Evolutionary conservation across 2,797 vertebrate species (phyloP), one percentile per base, ranked within the genome.

Genomic region (Pseudopleuronectes americanus): DNA sequence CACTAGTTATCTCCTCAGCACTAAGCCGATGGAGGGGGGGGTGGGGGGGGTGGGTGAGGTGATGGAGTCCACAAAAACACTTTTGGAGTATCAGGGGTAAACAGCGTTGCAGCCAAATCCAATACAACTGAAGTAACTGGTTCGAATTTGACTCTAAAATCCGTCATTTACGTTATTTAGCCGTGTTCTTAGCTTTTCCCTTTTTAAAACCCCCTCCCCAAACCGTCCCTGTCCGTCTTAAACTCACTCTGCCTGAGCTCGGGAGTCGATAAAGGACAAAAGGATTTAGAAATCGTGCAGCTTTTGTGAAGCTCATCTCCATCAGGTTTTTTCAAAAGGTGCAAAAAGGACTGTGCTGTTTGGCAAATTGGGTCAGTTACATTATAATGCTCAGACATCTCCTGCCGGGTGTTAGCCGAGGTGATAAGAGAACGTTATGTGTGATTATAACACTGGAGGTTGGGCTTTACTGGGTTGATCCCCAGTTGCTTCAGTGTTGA

Each of bases 181-280:
- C 28, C 31, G 9, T 33, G 31, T 33, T 33, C 2, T 33, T 1
- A 33, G 31, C 31, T 9, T 2, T 2, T 38, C 36, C 36, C 36
- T 38, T 38, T 38, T 38, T 13, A 38, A 38, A 13, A 12, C 36
- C 36, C 10, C 10, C 36, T 13, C 36, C 3, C 36, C 36, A 38
- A 38, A 38, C 36, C 2, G 36, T 13, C 36, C 36, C 13, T 38
- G 36, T 38, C 36, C 36, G 36, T 38, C 36, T 38, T 71, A 68
- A 84, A 80, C 85, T 69, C 83, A 62, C 21, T 21, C 21, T 4
- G 80, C 77, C 14, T 28, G 76, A 23, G 54, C 65, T 59, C 33
- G 10, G 13, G 65, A 79, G 76, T 83, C 83, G 71, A 57, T 67
- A 64, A 84, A 85, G 68, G 77, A 87, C 69, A 78, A 81, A 71